A percentile compares a stretch with the other conserved stretches of the same genome.
Conservation (phyloP, 1,140 invertebrate species). For the Bathynomus jamesi region DNA sequence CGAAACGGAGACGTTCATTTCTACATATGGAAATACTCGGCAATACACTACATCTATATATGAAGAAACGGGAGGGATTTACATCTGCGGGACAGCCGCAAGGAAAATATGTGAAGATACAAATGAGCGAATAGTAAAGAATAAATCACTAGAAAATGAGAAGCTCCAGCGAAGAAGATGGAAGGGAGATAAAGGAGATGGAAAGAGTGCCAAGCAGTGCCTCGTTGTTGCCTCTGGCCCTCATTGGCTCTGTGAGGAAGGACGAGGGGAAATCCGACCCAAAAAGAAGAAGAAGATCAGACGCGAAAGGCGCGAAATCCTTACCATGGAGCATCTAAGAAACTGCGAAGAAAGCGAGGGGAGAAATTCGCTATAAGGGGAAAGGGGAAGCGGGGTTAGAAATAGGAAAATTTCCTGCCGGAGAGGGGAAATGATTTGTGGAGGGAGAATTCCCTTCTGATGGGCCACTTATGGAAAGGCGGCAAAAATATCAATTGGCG, state of each 20-base stretch:
- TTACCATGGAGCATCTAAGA: too few relatives aligned
- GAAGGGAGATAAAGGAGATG: background rate
- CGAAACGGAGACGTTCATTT: background rate
- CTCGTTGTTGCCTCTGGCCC: background rate
- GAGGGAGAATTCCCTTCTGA: background rate
- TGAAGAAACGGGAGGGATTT: background rate
- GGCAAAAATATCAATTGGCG: background rate
- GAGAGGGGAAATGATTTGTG: background rate
- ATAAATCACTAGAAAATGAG: background rate
- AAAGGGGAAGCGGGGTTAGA: background rate
- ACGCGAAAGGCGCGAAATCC: background rate
- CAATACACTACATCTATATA: background rate
- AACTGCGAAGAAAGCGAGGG: too few relatives aligned
- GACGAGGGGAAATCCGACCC: background rate
- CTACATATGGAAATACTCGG: background rate
- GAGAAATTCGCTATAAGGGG: too few relatives aligned
- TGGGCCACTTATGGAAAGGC: background rate
- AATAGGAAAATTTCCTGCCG: background rate
- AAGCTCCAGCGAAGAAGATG: background rate
- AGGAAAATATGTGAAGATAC: background rate
- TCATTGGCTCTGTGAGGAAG: background rate
- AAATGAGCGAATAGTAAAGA: background rate
- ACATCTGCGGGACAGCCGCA: too few relatives aligned
- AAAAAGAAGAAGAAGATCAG: background rate
- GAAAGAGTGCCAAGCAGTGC: background rate